A percentile compares a stretch with the other conserved stretches of the same genome.
Evolutionary conservation across 2,888 invertebrate species (phyloP).

Genomic region (Molorchus minor): DNA sequence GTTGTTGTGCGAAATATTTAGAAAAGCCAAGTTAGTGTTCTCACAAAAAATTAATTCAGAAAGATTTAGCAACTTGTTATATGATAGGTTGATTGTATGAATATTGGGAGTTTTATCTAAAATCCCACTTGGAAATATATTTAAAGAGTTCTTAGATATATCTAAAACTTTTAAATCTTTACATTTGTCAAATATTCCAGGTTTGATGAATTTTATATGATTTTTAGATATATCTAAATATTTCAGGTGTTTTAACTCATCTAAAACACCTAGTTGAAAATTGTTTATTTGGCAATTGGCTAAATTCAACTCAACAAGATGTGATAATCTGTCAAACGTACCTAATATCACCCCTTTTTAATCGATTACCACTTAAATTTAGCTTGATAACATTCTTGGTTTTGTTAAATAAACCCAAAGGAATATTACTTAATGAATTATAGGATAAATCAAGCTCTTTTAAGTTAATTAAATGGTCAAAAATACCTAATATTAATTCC

Average conservation of each 20-base stretch:
- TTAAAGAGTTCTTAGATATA: neutral
- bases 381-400: neutral
- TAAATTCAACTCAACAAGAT: slow-evolving; percentile 2
- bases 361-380: slow-evolving; percentile 9
- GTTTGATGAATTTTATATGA: neutral
- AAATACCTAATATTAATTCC: neutral
- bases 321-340: neutral
- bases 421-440: neutral
- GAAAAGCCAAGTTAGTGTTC: neutral
- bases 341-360: neutral
- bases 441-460: slow-evolving; percentile 6
- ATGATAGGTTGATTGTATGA: neutral
- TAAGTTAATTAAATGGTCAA: neutral
- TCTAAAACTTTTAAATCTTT: slow-evolving; percentile 5
- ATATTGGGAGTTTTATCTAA: slow-evolving; percentile 6
- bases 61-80: neutral
- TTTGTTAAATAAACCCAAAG: neutral
- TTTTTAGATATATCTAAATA: neutral
- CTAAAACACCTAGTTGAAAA: slow-evolving; percentile 1
- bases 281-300: neutral
- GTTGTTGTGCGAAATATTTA: slow-evolving; percentile 1
- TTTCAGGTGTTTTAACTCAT: slow-evolving; percentile 5
- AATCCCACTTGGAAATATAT: neutral
- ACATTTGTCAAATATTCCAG: neutral
- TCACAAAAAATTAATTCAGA: neutral